Base-by-base conservation (phyloP, 2,888 invertebrate genomes). In the Plebejus anna region DNA sequence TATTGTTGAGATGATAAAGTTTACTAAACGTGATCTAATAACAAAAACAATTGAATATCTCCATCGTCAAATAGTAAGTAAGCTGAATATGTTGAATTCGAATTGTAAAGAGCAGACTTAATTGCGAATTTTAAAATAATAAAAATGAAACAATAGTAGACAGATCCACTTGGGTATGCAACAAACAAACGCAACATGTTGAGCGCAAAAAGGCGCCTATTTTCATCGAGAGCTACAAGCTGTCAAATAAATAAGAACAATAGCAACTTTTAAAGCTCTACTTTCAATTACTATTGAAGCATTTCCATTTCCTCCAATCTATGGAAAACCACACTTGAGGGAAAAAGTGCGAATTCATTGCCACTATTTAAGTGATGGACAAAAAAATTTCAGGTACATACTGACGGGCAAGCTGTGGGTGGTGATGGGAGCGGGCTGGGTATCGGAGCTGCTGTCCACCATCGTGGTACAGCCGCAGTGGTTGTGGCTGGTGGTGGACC, bases 341-440 rank as follows among this genome's bases (percentile, higher is more conserved):
- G 47, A 42, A 42, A 42, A 42, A 42, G 42, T 42, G 7, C 3
- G 51, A 4, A 51, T 13, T 51, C 13, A 11, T 51, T 51, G 51
- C 13, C 1, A 51, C 51, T 47, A 6, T 47, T 13, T 51, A 51
- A 51, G 11, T 51, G 51, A 51, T 51, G 13, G 4, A 51, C 51
- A 13, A 13, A 51, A 13, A 51, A 51, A 16, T 55, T 55, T 16
- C 88, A 96, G 97, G 84, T 95, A 97, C 80, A 89, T 95, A 51
- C 94, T 97, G 91, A 96, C 96, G 78, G 92, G 96, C 0, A 97
- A 97, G 84, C 88, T 97, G 0, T 97, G 97, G 90, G 91, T 97
- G 78, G 96, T 97, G 72, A 97, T 97, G 97, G 97, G 97, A 0
- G 95, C 97, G 0, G 95, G 96, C 0, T 97, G 97, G 96, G 88